Conservation (phyloP, 1,140 invertebrate genomes). For the Lasioglossum baleicum region DNA sequence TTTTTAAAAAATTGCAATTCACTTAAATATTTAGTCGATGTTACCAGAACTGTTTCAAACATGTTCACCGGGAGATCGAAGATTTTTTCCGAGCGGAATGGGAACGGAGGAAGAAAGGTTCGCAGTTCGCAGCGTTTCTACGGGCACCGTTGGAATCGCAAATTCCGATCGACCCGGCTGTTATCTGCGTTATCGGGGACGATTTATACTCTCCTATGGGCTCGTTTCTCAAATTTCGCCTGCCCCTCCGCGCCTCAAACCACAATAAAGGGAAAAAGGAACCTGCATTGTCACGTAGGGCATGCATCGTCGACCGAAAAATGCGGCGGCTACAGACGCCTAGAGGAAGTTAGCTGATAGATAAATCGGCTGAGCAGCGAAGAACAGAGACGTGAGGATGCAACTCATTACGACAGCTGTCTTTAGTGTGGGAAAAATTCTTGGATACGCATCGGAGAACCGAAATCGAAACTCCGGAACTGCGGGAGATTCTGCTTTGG, state of each 20-base stretch:
- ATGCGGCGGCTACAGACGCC: conserved; percentile 43
- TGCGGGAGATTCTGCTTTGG: conserved; percentile 23
- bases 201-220: conserved; percentile 52
- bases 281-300: conserved; percentile 76
- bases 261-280: conserved; percentile 59
- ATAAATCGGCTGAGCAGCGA: conserved; percentile 21
- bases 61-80: no score
- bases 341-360: conserved; percentile 39
- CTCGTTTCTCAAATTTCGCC: conserved; percentile 72
- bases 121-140: not conserved
- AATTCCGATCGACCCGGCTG: conserved; percentile 31
- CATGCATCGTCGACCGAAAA: conserved; percentile 61
- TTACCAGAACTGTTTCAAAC: no score
- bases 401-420: conserved; percentile 80
- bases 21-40: no score
- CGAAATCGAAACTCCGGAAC: conserved; percentile 27
- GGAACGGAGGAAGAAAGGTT: conserved; percentile 8
- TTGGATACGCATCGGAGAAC: conserved; percentile 59
- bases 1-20: no score
- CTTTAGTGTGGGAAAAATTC: conserved; percentile 75
- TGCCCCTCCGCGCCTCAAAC: conserved; percentile 53
- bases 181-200: conserved; percentile 56
- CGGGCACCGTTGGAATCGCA: conserved; percentile 26
- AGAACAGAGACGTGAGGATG: conserved; percentile 74
- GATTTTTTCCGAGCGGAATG: conserved; percentile 14